Base-by-base conservation (phyloP, 2,797 vertebrate species). In the Lophius americanus region DNA sequence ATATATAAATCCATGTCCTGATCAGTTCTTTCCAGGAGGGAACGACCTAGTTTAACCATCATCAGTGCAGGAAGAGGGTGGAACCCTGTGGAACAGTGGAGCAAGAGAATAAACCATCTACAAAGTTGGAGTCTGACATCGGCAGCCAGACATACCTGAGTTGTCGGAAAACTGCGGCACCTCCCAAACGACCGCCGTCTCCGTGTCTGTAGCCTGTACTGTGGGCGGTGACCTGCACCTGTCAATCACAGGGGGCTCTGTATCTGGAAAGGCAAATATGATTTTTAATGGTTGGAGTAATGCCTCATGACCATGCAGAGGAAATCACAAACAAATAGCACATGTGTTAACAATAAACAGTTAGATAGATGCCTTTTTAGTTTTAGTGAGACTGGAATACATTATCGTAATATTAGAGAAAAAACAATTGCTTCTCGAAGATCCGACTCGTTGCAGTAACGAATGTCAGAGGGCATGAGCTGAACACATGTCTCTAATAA, bases 121-220 rank as follows among this genome's bases (percentile, higher is more conserved):
- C 43, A 8, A 55, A 52, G 76, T 60, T 38, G 60, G 62, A 46
- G 60, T 73, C 73, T 79, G 73, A 76, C 72, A 70, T 60, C 41
- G 5, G 13, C 51, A 1, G 13, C 74, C 75, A 78, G 82, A 90
- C 89, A 87, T 89, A 99, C 98, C 97, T 85, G 98, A 99, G 86
- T 99, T 99, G 92, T 99, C 98, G 61, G 98, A 99, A 94, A 99
- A 99, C 86, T 96, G 95, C 42, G 98, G 97, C 75, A 96, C 95
- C 55, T 99, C 97, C 97, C 97, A 99, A 9, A 70, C 87, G 0
- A 82, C 95, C 4, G 89, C 82, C 11, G 93, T 91, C 62, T 93
- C 89, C 3, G 82, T 84, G 70, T 94, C 96, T 55, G 91, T 80
- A 63, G 94, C 93, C 82, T 95, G 94, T 56, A 96, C 6, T 0